Base-by-base conservation (phyloP, 2,888 invertebrate species). In the Polyploca ridens region DNA sequence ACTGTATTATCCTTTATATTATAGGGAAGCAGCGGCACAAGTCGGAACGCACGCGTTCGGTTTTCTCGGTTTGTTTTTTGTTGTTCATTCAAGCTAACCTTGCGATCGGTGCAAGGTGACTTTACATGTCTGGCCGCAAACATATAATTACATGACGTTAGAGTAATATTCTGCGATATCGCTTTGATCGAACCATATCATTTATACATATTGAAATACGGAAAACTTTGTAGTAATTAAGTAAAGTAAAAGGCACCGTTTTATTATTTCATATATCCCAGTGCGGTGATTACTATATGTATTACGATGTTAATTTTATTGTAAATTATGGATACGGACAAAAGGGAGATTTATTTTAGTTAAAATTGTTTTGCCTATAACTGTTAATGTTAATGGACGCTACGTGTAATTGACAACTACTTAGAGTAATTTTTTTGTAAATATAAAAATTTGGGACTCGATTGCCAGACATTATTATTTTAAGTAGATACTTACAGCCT, bases 51-150 rank as follows among this genome's bases (percentile, higher is more conserved):
- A 84, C 84, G 86, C 88, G 84, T 86, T 87, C 81, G 82, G 81
- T 81, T 85, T n/a, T 75, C 78, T 81, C 81, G 79, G 85, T 79
- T 85, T 78, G 77, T 89, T 91, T 92, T 91, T 92, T 41, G 13
- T 91, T 91, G 85, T 90, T 90, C 89, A 90, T 90, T 92, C 87
- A 90, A 89, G 79, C 78, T 91, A 90, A 93, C 93, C 93, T 93
- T 93, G 92, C 83, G 81, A 83, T 86, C 84, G 86, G 71, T 79
- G 86, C 91, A 94, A 94, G 93, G 93, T 94, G 93, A 93, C 93
- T 93, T 92, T 90, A 90, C 85, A 88, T 87, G 91, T 91, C 90
- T 91, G 93, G 86, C 83, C 90, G 89, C 87, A 89, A 90, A 89
- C 90, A 83, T 91, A 85, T 91, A 90, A 93, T 93, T 92, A 92